These are phyloP conservation scores for Zaprionus kolodkinae DNA, from an alignment of 1,140 invertebrate species.

Conservation along the genomic window DNA sequence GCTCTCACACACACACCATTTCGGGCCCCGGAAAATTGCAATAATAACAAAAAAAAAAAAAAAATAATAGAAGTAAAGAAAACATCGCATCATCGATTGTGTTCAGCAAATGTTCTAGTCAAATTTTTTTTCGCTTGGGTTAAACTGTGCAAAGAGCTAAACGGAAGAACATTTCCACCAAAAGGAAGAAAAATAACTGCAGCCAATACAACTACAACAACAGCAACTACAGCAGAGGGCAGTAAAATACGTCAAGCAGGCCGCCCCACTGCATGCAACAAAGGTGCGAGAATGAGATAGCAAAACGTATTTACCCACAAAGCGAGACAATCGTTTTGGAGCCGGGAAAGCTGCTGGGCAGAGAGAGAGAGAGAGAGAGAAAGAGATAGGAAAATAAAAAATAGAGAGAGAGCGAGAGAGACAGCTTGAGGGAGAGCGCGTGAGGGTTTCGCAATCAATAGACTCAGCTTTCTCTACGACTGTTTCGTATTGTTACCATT, in stretches of 20 bases:
- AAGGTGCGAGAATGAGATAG: constrained; percentile 41
- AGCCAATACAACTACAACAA: constrained; percentile 1
- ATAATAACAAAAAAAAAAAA: constrained; percentile 32
- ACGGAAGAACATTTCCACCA: not conserved
- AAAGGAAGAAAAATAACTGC: not conserved
- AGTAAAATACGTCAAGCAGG: constrained; percentile 1
- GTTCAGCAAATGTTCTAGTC: constrained; percentile 43
- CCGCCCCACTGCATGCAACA: constrained; percentile 8
- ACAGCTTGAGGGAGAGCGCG: constrained; percentile 27
- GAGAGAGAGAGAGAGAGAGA: constrained; percentile 20
- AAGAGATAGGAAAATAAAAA: not conserved
- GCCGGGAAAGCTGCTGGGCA: constrained; percentile 11
- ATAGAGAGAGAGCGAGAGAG: too few species aligned
- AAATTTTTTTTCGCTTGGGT: constrained; percentile 45
- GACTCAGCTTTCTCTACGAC: constrained; percentile 15
- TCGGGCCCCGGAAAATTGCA: constrained; percentile 39
- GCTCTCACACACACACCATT: constrained; percentile 2
- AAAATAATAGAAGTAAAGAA: not conserved
- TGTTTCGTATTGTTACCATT: constrained; percentile 9
- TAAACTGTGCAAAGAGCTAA: constrained; percentile 31
- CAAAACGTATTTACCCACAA: constrained; percentile 4
- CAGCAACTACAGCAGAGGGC: not conserved
- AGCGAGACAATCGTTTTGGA: constrained; percentile 27
- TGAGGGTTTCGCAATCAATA: constrained; percentile 59
- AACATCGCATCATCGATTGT: constrained; percentile 38